Base-by-base conservation (phyloP, 2,888 invertebrate genomes). In the Perizoma affinitatum region DNA sequence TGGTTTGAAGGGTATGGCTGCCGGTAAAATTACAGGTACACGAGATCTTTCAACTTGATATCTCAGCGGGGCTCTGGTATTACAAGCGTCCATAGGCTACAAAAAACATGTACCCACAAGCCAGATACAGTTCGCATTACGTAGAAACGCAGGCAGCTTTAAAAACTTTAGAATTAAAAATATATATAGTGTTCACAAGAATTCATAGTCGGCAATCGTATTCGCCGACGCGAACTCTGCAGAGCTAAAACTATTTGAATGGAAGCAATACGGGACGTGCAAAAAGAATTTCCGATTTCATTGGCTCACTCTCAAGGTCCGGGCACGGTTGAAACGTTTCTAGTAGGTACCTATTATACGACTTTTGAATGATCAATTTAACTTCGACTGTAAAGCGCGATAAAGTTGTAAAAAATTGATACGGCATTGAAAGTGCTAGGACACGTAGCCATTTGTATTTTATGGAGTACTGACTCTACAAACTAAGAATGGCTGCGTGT, bases 351-450 rank as follows among this genome's bases (percentile, higher is more conserved):
- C 79, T 74, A 82, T 84, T 84, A 78, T 79, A 73, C 74, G 76
- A 81, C 76, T 81, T 83, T 77, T 78, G 76, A 84, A 82, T 83
- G 80, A 84, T 80, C 83, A 84, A 84, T 85, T 85, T 82, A 87
- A 84, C 79, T 83, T 84, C 63, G 65, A 66, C 66, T 73, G 66
- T 73, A 71, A 72, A 71, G 70, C 66, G 64, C 57, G 42, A 43
- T 61, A 63, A 69, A 64, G 68, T 66, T 58, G 46, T 42, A 54
- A 75, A 75, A 72, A 75, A 65, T 68, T 64, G 71, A 76, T 73
- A 66, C 50, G 73, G 73, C 9, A 61, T 33, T 9, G 34, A 36
- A 10, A 4, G 43, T 10, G n/a, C 42, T n/a, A 38, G 3, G 38
- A 38, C 38, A 38, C 38, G 38, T 38, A 38, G 38, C 38, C 5